A percentile compares a stretch with the other conserved stretches of the same genome.
These are phyloP conservation scores for Dynastes tityus DNA, from an alignment of 2,888 invertebrate genomes.

Conservation along the genomic window DNA sequence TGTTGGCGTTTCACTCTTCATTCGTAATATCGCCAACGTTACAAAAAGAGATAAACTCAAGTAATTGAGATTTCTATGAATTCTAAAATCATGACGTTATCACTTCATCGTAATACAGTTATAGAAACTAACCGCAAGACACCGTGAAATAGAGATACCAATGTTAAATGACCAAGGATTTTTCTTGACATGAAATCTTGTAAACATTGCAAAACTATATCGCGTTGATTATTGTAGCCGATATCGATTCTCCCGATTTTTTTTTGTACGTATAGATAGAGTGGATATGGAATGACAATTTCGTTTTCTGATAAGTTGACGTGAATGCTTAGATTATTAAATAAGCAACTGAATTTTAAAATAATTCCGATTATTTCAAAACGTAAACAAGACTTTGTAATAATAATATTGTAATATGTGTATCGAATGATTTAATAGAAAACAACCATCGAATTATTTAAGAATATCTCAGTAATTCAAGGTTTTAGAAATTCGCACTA, in stretches of 20 bases:
- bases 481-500: too few relatives aligned
- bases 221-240: neutral
- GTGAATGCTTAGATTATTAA: too few relatives aligned
- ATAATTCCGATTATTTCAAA: too few relatives aligned
- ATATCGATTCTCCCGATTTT: neutral
- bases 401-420: too few relatives aligned
- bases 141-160: constrained; percentile 15
- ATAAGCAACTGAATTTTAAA: too few relatives aligned
- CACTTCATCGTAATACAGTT: neutral
- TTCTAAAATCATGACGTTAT: neutral
- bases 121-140: constrained; percentile 1
- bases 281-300: neutral
- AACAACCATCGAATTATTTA: too few relatives aligned
- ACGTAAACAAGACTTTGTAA: too few relatives aligned
- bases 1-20: neutral
- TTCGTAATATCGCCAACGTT: neutral
- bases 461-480: too few relatives aligned
- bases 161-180: constrained; percentile 11
- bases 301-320: constrained; percentile 3
- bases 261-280: neutral
- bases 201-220: constrained; percentile 9
- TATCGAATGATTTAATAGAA: too few relatives aligned
- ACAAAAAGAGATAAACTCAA: neutral
- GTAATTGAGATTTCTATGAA: neutral
- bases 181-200: constrained; percentile 23